Conservation (phyloP, 2,797 vertebrate genomes). For the Darevskia mixta region DNA sequence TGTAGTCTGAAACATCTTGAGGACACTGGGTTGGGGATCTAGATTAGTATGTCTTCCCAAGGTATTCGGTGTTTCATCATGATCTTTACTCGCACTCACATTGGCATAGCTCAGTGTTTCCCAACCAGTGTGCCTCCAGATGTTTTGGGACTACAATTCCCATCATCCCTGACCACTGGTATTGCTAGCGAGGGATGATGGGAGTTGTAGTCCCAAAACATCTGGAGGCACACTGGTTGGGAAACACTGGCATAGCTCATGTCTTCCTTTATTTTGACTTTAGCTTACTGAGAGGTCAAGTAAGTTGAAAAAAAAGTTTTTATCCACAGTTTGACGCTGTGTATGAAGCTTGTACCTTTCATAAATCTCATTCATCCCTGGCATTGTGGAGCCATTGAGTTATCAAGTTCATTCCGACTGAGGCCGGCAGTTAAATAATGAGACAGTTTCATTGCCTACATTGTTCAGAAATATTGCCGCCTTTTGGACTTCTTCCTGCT, state of each 20-base stretch:
- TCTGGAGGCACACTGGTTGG: too few species aligned
- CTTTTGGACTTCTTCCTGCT: neutral
- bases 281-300: neutral
- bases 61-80: neutral
- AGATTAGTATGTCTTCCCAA: neutral
- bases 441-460: neutral
- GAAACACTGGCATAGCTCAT: neutral
- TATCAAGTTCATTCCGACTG: neutral
- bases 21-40: too few species aligned
- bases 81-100: neutral
- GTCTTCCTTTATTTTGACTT: neutral
- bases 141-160: too few species aligned
- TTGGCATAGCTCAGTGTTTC: neutral
- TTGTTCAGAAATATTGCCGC: neutral
- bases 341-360: neutral
- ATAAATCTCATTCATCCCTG: neutral
- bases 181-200: too few species aligned
- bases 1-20: too few species aligned
- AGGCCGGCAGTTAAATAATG: neutral
- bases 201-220: too few species aligned
- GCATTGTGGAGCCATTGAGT: neutral
- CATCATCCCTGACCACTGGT: too few species aligned
- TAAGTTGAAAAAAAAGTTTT: neutral
- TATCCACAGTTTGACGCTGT: neutral
- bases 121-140: too few species aligned